Conservation (phyloP, 2,888 invertebrate species). For the Hofmannophila pseudospretella region DNA sequence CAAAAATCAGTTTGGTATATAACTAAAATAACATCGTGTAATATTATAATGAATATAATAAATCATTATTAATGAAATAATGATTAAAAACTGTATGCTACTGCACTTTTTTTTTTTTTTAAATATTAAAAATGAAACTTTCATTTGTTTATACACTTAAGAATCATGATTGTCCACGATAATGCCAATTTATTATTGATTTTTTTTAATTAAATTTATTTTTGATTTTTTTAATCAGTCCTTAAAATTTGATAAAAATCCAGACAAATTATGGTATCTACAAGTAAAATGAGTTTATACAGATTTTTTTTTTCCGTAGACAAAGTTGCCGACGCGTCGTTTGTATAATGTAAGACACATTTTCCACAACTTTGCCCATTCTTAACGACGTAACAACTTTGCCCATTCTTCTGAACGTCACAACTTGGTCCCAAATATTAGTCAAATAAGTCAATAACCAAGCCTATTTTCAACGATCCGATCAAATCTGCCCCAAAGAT, state of each 20-base stretch:
- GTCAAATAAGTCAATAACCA: not conserved
- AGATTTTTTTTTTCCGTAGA: not conserved
- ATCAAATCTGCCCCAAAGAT: not conserved
- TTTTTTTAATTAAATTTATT: too few species aligned
- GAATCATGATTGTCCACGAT: constrained; percentile 9
- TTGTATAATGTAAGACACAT: not conserved
- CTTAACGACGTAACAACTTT: too few species aligned
- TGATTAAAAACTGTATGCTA: too few species aligned
- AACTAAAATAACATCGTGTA: too few species aligned
- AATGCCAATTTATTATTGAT: too few species aligned
- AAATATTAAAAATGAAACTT: constrained; percentile 12
- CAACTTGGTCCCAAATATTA: not conserved
- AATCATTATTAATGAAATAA: too few species aligned
- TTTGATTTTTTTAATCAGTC: constrained; percentile 2
- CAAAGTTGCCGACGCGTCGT: not conserved
- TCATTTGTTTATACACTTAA: constrained; percentile 10
- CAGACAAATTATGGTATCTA: not conserved
- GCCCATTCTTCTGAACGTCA: not conserved
- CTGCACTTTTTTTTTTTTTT: too few species aligned
- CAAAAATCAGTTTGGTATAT: too few species aligned
- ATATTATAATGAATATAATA: too few species aligned
- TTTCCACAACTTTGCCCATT: not conserved
- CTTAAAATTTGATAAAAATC: too few species aligned
- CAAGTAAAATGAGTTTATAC: not conserved
- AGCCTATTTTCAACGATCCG: not conserved